phyloP scores from a whole-genome alignment of 2,797 vertebrate species.

The Sciurus carolinensis region DNA sequence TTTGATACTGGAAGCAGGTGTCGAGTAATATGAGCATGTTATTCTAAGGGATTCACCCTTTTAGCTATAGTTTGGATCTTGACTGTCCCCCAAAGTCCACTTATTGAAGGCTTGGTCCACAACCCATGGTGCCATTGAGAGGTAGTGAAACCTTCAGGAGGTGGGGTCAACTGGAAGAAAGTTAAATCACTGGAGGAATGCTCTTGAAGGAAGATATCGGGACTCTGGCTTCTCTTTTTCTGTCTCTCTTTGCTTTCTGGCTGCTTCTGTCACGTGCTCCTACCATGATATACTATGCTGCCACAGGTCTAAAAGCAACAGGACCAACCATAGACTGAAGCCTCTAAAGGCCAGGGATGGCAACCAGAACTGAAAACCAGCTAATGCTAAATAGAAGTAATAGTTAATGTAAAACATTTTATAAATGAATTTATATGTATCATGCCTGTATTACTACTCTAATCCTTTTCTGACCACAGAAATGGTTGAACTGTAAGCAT shows the following conservation, averaged over 20 bases:
- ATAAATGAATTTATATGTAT: not conserved
- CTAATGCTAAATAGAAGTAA: not conserved
- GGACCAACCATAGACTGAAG: not conserved
- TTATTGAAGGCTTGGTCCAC: not conserved
- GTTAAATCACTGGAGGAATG: not conserved
- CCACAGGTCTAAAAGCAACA: not conserved
- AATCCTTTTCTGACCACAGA: constrained; percentile 18
- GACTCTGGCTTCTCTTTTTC: not conserved
- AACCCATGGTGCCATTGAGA: not conserved
- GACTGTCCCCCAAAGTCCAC: not conserved
- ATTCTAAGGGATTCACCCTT: not conserved
- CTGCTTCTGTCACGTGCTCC: not conserved
- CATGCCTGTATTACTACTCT: not conserved
- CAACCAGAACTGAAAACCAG: not conserved
- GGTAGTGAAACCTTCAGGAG: not conserved
- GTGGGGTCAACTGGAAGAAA: not conserved
- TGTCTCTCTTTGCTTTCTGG: not conserved
- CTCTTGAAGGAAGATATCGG: too few species aligned
- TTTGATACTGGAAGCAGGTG: not conserved
- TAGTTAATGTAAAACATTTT: not conserved
- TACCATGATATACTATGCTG: not conserved
- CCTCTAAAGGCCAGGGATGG: not conserved
- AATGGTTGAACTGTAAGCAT: constrained; percentile 31
- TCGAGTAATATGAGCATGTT: not conserved
- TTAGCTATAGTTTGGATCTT: not conserved